These are phyloP conservation scores for Cepphus grylle DNA, from an alignment of 2,113 vertebrate species.

Conservation along the genomic window DNA sequence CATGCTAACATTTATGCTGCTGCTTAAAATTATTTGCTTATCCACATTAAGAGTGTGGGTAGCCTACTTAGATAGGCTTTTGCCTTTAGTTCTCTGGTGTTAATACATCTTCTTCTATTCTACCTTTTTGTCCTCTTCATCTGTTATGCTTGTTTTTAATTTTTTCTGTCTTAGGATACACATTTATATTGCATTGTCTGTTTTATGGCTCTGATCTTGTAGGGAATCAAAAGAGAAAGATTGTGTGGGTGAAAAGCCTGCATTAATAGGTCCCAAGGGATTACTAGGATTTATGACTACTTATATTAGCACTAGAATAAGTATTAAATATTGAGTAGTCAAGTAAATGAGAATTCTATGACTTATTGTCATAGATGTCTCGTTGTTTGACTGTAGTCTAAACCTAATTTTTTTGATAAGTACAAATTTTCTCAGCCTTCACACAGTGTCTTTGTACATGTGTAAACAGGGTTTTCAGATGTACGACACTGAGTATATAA, in stretches of 20 bases:
- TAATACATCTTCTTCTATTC: not conserved
- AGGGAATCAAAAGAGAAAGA: not conserved
- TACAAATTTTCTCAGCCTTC: not conserved
- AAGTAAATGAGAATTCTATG: not conserved
- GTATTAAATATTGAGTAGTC: not conserved
- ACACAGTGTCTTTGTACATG: not conserved
- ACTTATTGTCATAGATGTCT: not conserved
- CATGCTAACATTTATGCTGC: not conserved
- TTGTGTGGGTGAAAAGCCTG: not conserved
- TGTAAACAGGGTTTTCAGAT: not conserved
- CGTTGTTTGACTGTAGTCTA: not conserved
- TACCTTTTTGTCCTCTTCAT: not conserved
- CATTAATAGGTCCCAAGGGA: not conserved
- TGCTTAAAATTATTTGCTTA: slow-evolving; percentile 4
- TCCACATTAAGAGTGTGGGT: not conserved
- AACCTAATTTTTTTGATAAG: not conserved
- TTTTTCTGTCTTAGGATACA: not conserved
- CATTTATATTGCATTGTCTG: not conserved
- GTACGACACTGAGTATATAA: not conserved
- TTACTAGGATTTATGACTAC: not conserved
- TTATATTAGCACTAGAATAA: not conserved
- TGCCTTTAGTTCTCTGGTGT: not conserved
- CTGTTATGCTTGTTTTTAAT: not conserved
- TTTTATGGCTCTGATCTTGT: not conserved
- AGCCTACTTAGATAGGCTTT: slow-evolving; percentile 6